Conservation (phyloP, 2,797 vertebrate genomes). For the Labroides dimidiatus region DNA sequence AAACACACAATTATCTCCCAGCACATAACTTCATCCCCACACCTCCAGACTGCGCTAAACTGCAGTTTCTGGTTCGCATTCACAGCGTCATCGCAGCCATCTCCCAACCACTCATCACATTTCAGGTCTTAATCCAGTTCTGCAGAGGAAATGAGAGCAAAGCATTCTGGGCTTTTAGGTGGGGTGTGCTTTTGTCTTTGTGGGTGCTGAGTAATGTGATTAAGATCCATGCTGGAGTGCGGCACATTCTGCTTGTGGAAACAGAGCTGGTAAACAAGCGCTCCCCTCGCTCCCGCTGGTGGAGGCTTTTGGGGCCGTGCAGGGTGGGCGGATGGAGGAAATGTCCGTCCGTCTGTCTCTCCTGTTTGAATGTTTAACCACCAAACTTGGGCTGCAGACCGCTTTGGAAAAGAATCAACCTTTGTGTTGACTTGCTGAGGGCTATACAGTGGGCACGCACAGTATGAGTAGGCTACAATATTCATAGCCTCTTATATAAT, state of each 20-base stretch:
- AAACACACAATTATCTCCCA: slow-evolving; percentile 27
- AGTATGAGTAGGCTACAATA: slow-evolving; percentile 66
- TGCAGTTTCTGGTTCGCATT: slow-evolving; percentile 43
- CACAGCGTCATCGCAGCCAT: slow-evolving; percentile 21
- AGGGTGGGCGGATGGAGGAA: slow-evolving; percentile 50
- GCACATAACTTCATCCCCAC: slow-evolving; percentile 44
- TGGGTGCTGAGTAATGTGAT: slow-evolving; percentile 73
- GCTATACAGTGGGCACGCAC: slow-evolving; percentile 50
- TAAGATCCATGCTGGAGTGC: slow-evolving; percentile 61
- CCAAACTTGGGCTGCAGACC: slow-evolving; percentile 47
- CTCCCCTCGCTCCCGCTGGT: slow-evolving; percentile 31
- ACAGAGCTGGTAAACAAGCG: slow-evolving; percentile 58
- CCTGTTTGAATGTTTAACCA: slow-evolving; percentile 64
- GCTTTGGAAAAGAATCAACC: slow-evolving; percentile 46
- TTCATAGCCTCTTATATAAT: slow-evolving; percentile 68
- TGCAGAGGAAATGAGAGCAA: slow-evolving; percentile 65
- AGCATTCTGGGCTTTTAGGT: slow-evolving; percentile 26
- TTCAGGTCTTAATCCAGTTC: slow-evolving; percentile 66
- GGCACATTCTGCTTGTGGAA: slow-evolving; percentile 57
- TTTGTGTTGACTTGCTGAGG: slow-evolving; percentile 46
- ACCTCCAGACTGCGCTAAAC: slow-evolving; percentile 35
- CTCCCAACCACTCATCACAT: slow-evolving; percentile 48
- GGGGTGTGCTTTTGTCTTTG: slow-evolving; percentile 59
- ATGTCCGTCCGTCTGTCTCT: slow-evolving; percentile 45
- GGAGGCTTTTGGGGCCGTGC: slow-evolving; percentile 29